A percentile compares a stretch with the other conserved stretches of the same genome.
These are phyloP conservation scores for Liopterus haemorrhoidalis DNA, from an alignment of 2,888 invertebrate genomes.

Conservation along the genomic window DNA sequence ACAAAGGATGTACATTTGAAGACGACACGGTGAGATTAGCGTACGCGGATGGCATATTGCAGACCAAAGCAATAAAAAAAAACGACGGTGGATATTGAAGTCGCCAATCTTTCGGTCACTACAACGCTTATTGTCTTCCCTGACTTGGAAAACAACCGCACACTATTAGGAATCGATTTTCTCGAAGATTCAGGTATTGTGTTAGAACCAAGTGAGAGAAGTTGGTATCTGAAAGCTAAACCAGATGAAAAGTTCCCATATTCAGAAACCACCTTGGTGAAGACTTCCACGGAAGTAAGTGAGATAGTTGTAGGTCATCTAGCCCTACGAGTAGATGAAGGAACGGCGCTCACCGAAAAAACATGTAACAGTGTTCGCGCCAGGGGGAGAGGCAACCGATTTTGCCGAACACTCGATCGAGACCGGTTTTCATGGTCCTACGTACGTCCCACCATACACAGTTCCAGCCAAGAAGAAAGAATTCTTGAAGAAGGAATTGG, in stretches of 20 bases:
- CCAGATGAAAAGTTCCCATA: neutral
- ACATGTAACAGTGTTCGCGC: no score
- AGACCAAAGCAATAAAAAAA: neutral
- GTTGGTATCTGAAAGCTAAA: constrained; percentile 1
- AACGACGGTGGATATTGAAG: constrained; percentile 1
- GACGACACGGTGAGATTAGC: neutral
- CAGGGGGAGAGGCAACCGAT: no score
- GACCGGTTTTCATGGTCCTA: no score
- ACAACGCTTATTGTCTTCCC: neutral
- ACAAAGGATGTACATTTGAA: constrained; percentile 2
- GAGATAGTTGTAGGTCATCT: no score
- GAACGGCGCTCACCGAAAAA: no score
- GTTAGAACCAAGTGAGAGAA: neutral
- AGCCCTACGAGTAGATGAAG: no score
- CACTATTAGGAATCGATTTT: constrained; percentile 5
- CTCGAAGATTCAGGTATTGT: constrained; percentile 2
- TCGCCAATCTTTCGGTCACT: neutral
- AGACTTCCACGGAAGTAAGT: no score
- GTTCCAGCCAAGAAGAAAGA: no score
- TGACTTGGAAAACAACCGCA: neutral
- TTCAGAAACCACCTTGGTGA: no score
- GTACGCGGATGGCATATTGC: constrained; percentile 1
- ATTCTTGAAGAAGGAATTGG: no score
- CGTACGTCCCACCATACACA: no score
- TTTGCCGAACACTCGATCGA: no score